Base-by-base conservation (phyloP, 2,113 vertebrate species). In the Carollia perspicillata region DNA sequence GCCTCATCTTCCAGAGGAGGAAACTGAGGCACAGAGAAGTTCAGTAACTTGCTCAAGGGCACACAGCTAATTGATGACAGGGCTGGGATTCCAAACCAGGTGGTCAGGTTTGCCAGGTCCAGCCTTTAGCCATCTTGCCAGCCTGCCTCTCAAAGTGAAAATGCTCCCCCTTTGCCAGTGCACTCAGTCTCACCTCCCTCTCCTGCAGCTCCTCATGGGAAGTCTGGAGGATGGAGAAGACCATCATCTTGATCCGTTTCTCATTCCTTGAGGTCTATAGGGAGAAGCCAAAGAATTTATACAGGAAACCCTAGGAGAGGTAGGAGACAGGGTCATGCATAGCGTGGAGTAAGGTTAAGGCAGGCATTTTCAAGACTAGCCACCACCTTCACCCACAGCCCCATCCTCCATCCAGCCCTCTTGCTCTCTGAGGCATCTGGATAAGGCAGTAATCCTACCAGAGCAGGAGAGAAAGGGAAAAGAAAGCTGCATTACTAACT, bases 261-360 rank as follows among this genome's bases (percentile, higher is more conserved):
- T 2, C 4, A 26, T 68, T 55, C 13, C 10, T 58, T 7, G 95
- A 90, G 23, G 42, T 71, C 22, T 51, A 4, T 42, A 96, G 40
- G 37, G 69, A 40, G 33, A 86, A 83, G 53, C 93, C 90, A 35
- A 96, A 87, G 22, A 96, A 86, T 88, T 81, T 95, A 63, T 96
- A 97, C 3, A 94, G 86, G 47, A 97, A 97, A 60, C 13, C n/a
- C 96, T 97, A 35, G 26, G 44, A 26, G 40, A 14, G 13, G 8
- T 11, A 16, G 23, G n/a, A 18, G 4, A 49, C 11, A 22, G 53
- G 30, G 66, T 47, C 66, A 63, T 8, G 58, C 4, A 11, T 1
- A 51, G 28, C 22, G 22, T 51, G 35, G 42, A 75, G 40, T 20
- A 11, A 77, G 17, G 28, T 35, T 49, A 35, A 42, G 23, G 49